Evolutionary conservation across 2,797 vertebrate genomes (phyloP).

Genomic region (Squalus acanthias): DNA sequence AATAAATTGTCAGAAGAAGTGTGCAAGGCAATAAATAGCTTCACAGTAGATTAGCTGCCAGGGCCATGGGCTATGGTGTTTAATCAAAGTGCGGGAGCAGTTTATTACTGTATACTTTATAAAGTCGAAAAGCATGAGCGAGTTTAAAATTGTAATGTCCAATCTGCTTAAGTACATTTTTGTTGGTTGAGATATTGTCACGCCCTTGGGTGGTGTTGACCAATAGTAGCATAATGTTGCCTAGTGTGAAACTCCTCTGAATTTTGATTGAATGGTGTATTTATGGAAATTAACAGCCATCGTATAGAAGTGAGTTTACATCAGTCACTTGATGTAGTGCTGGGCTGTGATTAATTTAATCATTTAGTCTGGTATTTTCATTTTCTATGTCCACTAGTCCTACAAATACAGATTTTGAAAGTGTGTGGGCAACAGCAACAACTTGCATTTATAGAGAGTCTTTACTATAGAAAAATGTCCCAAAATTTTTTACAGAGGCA

Average conservation of each 20-base stretch:
- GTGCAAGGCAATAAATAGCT: slow-evolving; percentile 26
- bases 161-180: slow-evolving; percentile 10
- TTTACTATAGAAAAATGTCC: background rate
- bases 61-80: background rate
- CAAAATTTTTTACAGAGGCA: too few species aligned
- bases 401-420: slow-evolving; percentile 14
- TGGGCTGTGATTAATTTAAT: background rate
- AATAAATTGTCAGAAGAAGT: slow-evolving; percentile 30
- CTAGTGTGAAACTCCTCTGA: background rate
- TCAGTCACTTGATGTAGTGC: background rate
- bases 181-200: background rate
- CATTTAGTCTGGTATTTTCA: background rate
- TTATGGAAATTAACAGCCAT: background rate
- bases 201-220: background rate
- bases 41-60: slow-evolving; percentile 35
- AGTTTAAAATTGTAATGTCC: background rate
- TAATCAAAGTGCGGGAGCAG: slow-evolving; percentile 30
- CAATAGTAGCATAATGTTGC: background rate
- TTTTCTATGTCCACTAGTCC: background rate
- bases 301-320: background rate
- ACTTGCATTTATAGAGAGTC: background rate
- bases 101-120: slow-evolving; percentile 24
- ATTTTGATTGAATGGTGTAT: background rate
- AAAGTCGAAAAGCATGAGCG: background rate
- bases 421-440: background rate